Percentiles rank a stretch among this genome's conserved stretches.
phyloP scores from a whole-genome alignment of 1,140 invertebrate genomes.

The Drosophila quadrilineata region DNA sequence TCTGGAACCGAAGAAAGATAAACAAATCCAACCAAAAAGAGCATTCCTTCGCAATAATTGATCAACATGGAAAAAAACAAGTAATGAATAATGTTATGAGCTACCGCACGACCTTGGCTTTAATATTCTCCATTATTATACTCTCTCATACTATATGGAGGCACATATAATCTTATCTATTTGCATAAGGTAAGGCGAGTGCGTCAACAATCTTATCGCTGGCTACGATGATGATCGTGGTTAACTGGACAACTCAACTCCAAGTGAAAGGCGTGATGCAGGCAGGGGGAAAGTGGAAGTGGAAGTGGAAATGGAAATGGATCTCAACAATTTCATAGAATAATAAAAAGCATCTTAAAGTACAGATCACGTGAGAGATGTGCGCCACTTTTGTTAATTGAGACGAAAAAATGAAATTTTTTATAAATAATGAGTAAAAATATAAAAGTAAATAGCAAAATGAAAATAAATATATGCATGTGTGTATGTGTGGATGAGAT shows the following conservation, averaged over 20 bases:
- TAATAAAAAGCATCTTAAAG: neutral
- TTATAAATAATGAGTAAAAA: constrained; percentile 32
- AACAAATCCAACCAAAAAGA: neutral
- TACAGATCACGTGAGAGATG: constrained; percentile 25
- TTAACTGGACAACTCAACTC: too few relatives aligned
- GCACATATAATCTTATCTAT: constrained; percentile 29
- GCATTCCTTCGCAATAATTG: neutral
- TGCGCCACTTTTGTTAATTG: constrained; percentile 25
- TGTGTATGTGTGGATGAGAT: neutral
- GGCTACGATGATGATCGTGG: neutral
- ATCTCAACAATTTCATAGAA: neutral
- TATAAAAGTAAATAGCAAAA: constrained; percentile 22
- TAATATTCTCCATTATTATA: neutral
- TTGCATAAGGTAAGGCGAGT: constrained; percentile 4
- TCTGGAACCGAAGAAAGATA: neutral
- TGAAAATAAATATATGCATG: neutral
- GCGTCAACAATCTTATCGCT: constrained; percentile 16
- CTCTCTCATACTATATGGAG: neutral
- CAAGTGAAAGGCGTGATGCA: too few relatives aligned
- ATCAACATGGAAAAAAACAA: neutral
- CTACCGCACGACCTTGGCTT: neutral
- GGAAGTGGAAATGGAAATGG: neutral
- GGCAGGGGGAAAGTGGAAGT: too few relatives aligned
- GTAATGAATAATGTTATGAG: neutral
- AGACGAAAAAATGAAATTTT: constrained; percentile 32